phyloP scores from a whole-genome alignment of 2,113 vertebrate genomes.

The Caretta caretta region DNA sequence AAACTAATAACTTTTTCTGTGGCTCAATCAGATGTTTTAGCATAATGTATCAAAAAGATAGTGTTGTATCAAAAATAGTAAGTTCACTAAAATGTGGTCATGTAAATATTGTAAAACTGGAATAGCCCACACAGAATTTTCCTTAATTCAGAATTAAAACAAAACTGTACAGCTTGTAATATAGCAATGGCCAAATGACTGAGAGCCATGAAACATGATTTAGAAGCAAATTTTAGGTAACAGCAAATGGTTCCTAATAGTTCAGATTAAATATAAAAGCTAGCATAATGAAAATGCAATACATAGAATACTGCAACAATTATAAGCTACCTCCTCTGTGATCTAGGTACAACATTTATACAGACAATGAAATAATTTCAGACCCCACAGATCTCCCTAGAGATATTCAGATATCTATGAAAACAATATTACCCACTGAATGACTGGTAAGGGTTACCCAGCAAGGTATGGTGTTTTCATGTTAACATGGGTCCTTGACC shows the following conservation, averaged over 20 bases:
- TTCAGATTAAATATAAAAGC: not conserved
- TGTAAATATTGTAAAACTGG: not conserved
- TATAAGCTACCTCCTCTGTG: not conserved
- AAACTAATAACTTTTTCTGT: slow-evolving; percentile 18
- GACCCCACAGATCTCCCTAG: not conserved
- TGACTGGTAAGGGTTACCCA: not conserved
- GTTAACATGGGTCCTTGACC: not conserved
- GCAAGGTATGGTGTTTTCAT: not conserved
- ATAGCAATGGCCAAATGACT: not conserved
- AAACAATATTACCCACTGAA: not conserved
- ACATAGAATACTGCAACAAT: not conserved
- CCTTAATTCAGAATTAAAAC: not conserved
- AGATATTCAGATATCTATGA: not conserved
- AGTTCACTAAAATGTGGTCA: not conserved
- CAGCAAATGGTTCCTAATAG: not conserved
- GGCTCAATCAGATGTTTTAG: slow-evolving; percentile 37
- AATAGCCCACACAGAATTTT: fast-evolving
- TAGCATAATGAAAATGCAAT: not conserved
- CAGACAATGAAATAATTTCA: not conserved
- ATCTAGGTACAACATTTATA: not conserved
- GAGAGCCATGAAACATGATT: not conserved
- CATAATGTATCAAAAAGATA: not conserved
- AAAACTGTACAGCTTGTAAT: not conserved
- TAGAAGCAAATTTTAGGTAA: not conserved
- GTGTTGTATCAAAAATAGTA: not conserved